Conservation (phyloP, 2,888 invertebrate species). For the Athrips mouffetella region DNA sequence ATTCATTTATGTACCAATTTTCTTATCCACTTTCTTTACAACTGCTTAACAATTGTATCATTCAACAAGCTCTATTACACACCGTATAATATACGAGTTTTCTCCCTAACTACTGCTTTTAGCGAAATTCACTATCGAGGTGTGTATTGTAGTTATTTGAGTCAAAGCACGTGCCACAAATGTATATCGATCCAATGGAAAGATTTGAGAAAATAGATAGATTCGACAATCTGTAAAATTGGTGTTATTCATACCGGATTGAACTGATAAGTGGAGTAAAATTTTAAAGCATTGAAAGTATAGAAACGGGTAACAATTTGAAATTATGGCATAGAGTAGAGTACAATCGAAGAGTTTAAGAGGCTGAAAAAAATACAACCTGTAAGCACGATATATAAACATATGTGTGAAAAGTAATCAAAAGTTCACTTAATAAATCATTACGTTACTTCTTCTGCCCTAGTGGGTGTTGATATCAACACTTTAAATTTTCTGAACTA, state of each 20-base stretch:
- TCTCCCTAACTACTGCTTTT: conserved; percentile 1
- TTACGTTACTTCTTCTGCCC: no score
- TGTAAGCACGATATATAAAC: no score
- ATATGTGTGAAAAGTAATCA: no score
- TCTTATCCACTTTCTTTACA: conserved; percentile 1
- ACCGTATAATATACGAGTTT: not conserved
- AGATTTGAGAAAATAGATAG: not conserved
- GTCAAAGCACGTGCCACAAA: not conserved
- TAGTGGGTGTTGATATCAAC: no score
- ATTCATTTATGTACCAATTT: not conserved
- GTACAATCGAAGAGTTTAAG: no score
- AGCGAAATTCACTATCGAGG: not conserved
- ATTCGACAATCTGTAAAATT: not conserved
- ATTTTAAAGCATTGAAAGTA: not conserved
- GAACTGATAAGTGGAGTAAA: not conserved
- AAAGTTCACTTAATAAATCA: no score
- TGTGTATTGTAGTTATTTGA: not conserved
- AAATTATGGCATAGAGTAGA: no score
- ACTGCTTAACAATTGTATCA: not conserved
- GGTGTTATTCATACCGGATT: not conserved
- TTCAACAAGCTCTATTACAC: not conserved
- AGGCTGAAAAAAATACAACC: no score
- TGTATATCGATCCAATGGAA: not conserved
- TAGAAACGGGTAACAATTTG: no score
- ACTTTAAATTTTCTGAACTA: no score